These are phyloP conservation scores for Drosophila nasuta DNA, from an alignment of 1,140 invertebrate genomes.

Conservation along the genomic window DNA sequence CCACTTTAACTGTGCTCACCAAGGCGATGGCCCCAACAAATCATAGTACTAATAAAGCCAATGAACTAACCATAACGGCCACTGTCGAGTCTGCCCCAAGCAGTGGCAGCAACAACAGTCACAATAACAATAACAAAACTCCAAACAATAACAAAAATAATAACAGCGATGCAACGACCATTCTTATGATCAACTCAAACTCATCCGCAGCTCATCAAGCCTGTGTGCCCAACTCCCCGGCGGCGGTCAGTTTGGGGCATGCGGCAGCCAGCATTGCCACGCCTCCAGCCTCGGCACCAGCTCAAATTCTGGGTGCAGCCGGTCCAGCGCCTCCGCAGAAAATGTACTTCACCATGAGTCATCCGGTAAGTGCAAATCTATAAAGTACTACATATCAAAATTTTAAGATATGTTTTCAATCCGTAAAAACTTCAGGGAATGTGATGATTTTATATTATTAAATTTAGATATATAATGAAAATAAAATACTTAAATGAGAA, in stretches of 20 bases:
- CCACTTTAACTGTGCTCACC: slow-evolving; percentile 70
- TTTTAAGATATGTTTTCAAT: too few species aligned
- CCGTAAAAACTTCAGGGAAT: too few species aligned
- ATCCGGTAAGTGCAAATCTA: slow-evolving; percentile 64
- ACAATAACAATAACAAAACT: slow-evolving; percentile 45
- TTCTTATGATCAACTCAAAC: slow-evolving; percentile 75
- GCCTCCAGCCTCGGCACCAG: slow-evolving; percentile 67
- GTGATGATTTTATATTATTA: too few species aligned
- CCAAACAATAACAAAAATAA: slow-evolving; percentile 52
- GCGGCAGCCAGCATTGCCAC: slow-evolving; percentile 68
- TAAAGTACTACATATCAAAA: neutral
- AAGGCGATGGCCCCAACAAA: slow-evolving; percentile 53
- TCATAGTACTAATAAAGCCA: slow-evolving; percentile 74
- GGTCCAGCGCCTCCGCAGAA: slow-evolving; percentile 54
- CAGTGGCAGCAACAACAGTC: neutral
- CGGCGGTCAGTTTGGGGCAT: slow-evolving; percentile 65
- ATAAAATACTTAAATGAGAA: too few species aligned
- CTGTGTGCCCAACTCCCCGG: slow-evolving; percentile 78
- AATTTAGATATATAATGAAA: too few species aligned
- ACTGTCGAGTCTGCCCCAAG: slow-evolving; percentile 24
- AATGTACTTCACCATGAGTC: slow-evolving; percentile 72
- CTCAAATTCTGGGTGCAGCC: slow-evolving; percentile 61
- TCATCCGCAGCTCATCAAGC: slow-evolving; percentile 69
- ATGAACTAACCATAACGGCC: slow-evolving; percentile 68
- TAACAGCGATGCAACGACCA: slow-evolving; percentile 52